Percentiles rank a stretch among this genome's conserved stretches.
These are phyloP conservation scores for Sarcophaga carnaria DNA, from an alignment of 2,888 invertebrate genomes.

Conservation along the genomic window DNA sequence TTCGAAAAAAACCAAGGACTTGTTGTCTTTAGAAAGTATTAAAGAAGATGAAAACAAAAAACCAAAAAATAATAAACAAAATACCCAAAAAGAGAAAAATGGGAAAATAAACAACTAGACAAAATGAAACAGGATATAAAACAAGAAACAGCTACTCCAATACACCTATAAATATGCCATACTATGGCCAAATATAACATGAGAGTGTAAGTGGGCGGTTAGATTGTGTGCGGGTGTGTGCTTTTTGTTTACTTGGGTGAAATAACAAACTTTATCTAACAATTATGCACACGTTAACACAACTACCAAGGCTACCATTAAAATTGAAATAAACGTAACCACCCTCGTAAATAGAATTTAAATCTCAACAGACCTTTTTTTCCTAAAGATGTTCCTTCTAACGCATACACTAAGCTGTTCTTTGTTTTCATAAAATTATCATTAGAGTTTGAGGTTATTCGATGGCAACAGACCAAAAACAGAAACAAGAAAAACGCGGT, in stretches of 20 bases:
- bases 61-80: background rate
- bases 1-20: slow-evolving; percentile 19
- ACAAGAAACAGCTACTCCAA: slow-evolving; percentile 48
- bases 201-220: background rate
- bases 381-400: slow-evolving; percentile 17
- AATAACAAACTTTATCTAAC: slow-evolving; percentile 64
- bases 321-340: slow-evolving; percentile 48
- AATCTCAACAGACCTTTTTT: slow-evolving; percentile 64
- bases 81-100: slow-evolving; percentile 16
- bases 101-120: slow-evolving; percentile 54
- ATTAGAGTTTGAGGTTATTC: background rate
- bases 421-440: background rate
- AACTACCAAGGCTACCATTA: slow-evolving; percentile 44
- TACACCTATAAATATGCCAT: slow-evolving; percentile 2
- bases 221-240: background rate
- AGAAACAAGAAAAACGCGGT: background rate
- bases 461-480: background rate
- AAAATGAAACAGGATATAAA: slow-evolving; percentile 1
- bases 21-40: background rate
- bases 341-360: slow-evolving; percentile 50
- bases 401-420: background rate
- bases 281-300: slow-evolving; percentile 68
- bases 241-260: slow-evolving; percentile 33
- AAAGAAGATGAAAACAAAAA: background rate
- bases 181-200: background rate